Base-by-base conservation (phyloP, 2,797 vertebrate genomes). In the Enteromius argenteus region DNA sequence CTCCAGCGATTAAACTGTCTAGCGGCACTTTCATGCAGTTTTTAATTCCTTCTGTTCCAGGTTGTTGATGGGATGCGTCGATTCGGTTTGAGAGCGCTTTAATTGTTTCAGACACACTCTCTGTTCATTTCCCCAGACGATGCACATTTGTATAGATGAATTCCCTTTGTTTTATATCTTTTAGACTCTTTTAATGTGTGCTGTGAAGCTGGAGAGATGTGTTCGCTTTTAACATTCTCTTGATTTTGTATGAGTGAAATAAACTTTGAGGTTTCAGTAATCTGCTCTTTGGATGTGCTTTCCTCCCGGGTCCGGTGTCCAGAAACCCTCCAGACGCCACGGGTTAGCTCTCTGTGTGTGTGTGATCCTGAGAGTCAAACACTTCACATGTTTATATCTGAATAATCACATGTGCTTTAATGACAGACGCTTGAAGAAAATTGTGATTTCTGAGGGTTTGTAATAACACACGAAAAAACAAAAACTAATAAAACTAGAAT, bases 221-320 rank as follows among this genome's bases (percentile, higher is more conserved):
- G 93, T 95, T 92, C 93, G 94, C 93, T 95, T 96, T 95, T 96
- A 95, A 94, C 92, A 91, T 94, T 94, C 91, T 93, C 94, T 94
- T 96, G 93, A 94, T 95, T 96, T 95, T 96, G 94, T 96, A 95
- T 93, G 93, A 92, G 93, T 95, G 92, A 94, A 95, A 95, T 95
- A 95, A 96, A 95, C 88, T 94, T 93, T 90, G 83, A 91, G 92
- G 92, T 95, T 95, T 95, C 91, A 93, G 94, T 92, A 93, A 30
- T 88, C 13, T 74, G 8, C 49, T 58, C 27, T n/a, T 13, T 44
- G 21, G 4, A 14, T 49, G 27, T 21, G 39, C 1, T 73, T 81
- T 72, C 13, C 46, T 80, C 37, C 6, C 37, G 37, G 37, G 5
- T 37, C 37, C 30, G 30, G 30, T 32, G 30, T 32, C 30, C 37